Conservation (phyloP, 2,888 invertebrate genomes). For the Operophtera brumata region DNA sequence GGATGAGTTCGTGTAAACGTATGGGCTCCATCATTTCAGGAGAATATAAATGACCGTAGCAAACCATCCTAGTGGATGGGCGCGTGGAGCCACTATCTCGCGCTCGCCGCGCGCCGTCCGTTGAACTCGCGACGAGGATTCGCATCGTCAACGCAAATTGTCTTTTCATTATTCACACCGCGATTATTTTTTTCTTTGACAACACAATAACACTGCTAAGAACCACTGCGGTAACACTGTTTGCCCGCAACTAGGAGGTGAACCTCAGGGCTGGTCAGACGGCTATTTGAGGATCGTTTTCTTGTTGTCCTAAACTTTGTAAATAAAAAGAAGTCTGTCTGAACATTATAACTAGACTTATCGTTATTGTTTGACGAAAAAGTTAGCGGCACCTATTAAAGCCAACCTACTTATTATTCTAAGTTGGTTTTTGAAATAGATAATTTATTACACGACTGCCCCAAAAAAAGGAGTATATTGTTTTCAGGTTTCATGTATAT, state of each 20-base stretch:
- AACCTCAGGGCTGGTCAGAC: background rate
- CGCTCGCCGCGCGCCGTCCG: constrained; percentile 44
- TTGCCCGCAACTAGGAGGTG: background rate
- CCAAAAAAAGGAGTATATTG: no score
- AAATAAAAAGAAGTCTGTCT: background rate
- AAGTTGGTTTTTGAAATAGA: no score
- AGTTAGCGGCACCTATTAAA: no score
- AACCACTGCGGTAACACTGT: constrained; percentile 11
- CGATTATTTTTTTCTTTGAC: constrained; percentile 68
- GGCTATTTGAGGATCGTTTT: background rate
- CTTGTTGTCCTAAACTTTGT: background rate
- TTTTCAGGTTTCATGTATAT: no score
- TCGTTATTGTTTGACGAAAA: no score
- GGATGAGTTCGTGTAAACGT: no score
- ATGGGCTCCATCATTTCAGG: no score
- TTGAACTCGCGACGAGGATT: constrained; percentile 65
- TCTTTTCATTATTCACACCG: constrained; percentile 75
- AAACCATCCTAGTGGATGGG: constrained; percentile 30
- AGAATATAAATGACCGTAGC: background rate
- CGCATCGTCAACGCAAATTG: constrained; percentile 70
- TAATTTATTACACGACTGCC: no score
- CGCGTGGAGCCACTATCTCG: no score
- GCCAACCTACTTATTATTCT: no score
- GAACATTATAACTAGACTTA: background rate
- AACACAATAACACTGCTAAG: constrained; percentile 30